Percentiles rank a stretch among this genome's conserved stretches.
Evolutionary conservation across 2,797 vertebrate species (phyloP).

Genomic region (Sebastes paucispinis): DNA sequence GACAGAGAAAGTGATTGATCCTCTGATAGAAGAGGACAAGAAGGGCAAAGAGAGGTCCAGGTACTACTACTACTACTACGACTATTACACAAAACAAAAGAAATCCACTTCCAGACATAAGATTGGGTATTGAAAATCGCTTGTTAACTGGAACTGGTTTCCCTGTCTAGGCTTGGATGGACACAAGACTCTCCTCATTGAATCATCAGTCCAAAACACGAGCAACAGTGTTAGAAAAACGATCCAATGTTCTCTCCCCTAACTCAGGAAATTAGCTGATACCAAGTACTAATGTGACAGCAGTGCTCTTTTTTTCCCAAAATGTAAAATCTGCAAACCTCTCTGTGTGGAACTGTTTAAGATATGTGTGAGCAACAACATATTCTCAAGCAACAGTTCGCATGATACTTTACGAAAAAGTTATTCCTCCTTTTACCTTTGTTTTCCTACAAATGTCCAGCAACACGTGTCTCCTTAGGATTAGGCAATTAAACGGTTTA

Average conservation of each 20-base stretch:
- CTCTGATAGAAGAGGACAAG: slow-evolving; percentile 92
- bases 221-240: background rate
- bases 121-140: background rate
- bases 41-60: slow-evolving; percentile 77
- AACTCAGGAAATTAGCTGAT: background rate
- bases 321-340: background rate
- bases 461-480: too few species aligned
- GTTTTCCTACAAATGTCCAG: too few species aligned
- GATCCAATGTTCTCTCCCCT: background rate
- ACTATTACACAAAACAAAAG: background rate
- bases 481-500: too few species aligned
- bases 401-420: too few species aligned
- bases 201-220: background rate
- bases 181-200: background rate
- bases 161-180: too few species aligned
- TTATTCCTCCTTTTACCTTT: too few species aligned
- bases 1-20: slow-evolving; percentile 96
- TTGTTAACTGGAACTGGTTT: background rate
- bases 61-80: slow-evolving; percentile 24
- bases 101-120: background rate
- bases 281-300: background rate
- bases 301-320: background rate
- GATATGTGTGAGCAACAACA: background rate
- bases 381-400: too few species aligned
- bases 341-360: background rate